Evolutionary conservation across 2,113 vertebrate species (phyloP).

Genomic region (Hippocampus comes): DNA sequence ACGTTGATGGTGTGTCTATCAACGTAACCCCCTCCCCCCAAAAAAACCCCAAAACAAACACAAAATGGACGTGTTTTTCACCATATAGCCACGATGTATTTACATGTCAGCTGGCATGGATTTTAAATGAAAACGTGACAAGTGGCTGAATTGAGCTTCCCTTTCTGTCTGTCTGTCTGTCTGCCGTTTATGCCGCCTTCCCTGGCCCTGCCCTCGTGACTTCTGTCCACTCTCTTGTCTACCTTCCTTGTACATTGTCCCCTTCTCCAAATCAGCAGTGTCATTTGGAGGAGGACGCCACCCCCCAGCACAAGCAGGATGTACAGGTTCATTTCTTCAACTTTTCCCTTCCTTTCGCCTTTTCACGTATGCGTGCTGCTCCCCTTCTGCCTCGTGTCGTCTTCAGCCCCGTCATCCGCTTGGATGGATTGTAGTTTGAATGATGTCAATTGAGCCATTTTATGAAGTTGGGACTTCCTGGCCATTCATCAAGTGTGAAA

Average conservation of each 20-base stretch:
- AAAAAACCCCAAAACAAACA: too few species aligned
- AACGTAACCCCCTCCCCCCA: too few species aligned
- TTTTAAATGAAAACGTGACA: constrained; percentile 8
- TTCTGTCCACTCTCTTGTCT: constrained; percentile 24
- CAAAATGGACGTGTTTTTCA: too few species aligned
- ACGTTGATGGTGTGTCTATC: too few species aligned
- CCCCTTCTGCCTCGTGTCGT: neutral
- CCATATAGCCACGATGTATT: too few species aligned
- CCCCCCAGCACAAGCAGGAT: constrained; percentile 95
- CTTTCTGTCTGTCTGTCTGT: constrained; percentile 35
- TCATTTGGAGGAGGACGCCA: constrained; percentile 92
- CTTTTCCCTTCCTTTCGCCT: constrained; percentile 18
- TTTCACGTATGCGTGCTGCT: constrained; percentile 6
- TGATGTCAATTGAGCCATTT: too few species aligned
- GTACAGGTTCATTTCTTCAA: constrained; percentile 71
- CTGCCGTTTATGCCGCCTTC: constrained; percentile 32
- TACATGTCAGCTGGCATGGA: constrained; percentile 27
- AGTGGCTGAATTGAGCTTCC: neutral
- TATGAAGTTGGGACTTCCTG: too few species aligned
- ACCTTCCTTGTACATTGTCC: constrained; percentile 49
- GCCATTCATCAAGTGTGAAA: too few species aligned
- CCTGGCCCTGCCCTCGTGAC: constrained; percentile 42
- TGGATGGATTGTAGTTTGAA: too few species aligned
- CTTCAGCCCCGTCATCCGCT: neutral
- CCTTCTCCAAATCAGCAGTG: constrained; percentile 73